Conservation (phyloP, 2,797 vertebrate species). For the Cyclura pinguis region DNA sequence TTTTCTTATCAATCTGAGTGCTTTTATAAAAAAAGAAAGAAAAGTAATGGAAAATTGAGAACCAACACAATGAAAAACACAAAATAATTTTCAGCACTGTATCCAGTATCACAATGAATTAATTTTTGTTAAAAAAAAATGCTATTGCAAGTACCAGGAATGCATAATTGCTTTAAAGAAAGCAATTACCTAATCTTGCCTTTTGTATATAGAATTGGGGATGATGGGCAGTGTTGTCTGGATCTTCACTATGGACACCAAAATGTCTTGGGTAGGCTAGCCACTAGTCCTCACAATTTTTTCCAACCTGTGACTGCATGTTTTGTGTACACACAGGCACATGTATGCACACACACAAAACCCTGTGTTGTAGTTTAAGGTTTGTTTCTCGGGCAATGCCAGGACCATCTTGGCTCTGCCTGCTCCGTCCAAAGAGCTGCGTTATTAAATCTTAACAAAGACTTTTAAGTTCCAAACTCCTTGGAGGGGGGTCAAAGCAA, state of each 20-base stretch:
- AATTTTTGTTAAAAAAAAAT: too few species aligned
- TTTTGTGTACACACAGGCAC: background rate
- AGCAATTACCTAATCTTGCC: too few species aligned
- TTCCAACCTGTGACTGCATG: background rate
- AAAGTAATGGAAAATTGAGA: too few species aligned
- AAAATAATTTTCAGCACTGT: too few species aligned
- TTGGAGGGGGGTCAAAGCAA: slow-evolving; percentile 24
- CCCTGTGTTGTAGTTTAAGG: accelerated
- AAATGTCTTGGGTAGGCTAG: background rate
- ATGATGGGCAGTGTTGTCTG: too few species aligned
- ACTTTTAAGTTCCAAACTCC: slow-evolving; percentile 30
- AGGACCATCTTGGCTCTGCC: background rate
- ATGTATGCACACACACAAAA: background rate
- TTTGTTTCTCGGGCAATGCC: slow-evolving; percentile 24
- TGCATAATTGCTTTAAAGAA: too few species aligned
- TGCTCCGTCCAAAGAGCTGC: background rate
- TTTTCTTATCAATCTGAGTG: too few species aligned
- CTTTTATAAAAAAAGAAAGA: too few species aligned
- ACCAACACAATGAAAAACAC: too few species aligned
- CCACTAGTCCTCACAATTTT: background rate
- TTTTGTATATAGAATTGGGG: background rate
- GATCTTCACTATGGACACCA: background rate
- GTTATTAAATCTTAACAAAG: background rate
- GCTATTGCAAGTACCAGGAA: too few species aligned
- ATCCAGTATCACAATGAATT: too few species aligned